A percentile compares a stretch with the other conserved stretches of the same genome.
Conservation (phyloP, 2,113 vertebrate species). For the Corythaeola cristata region DNA sequence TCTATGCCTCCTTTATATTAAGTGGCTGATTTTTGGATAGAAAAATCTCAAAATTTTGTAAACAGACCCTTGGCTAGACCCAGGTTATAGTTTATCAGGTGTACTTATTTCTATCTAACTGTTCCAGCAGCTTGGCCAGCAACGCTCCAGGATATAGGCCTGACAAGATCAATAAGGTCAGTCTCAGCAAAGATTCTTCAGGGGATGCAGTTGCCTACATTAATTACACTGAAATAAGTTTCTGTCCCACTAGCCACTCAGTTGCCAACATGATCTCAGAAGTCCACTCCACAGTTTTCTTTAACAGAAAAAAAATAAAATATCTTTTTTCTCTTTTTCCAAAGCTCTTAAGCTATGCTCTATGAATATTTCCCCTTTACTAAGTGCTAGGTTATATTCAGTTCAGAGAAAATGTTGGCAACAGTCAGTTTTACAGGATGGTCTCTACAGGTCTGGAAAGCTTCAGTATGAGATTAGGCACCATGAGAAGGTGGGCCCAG, state of each 20-base stretch:
- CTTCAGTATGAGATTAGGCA: background rate
- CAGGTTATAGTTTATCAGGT: background rate
- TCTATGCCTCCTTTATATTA: background rate
- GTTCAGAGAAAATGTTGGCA: background rate
- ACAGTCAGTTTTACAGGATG: background rate
- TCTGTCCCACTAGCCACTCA: background rate
- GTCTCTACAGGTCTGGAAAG: background rate
- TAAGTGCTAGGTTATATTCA: background rate
- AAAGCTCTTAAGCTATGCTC: background rate
- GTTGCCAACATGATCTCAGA: background rate
- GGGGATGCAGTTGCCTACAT: background rate
- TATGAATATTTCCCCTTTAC: background rate
- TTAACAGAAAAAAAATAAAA: background rate
- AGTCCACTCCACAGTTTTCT: background rate
- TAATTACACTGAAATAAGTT: background rate
- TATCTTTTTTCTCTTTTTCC: background rate
- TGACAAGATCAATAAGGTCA: background rate
- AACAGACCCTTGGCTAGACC: background rate
- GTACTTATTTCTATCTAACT: background rate
- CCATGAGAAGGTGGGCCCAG: background rate
- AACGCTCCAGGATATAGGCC: background rate
- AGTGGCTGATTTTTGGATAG: background rate
- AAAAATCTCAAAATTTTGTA: background rate
- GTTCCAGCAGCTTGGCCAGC: background rate
- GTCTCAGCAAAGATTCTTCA: background rate